Base-by-base conservation (phyloP, 92 coral and sea anemone species). In the Heliopora coerulea region DNA sequence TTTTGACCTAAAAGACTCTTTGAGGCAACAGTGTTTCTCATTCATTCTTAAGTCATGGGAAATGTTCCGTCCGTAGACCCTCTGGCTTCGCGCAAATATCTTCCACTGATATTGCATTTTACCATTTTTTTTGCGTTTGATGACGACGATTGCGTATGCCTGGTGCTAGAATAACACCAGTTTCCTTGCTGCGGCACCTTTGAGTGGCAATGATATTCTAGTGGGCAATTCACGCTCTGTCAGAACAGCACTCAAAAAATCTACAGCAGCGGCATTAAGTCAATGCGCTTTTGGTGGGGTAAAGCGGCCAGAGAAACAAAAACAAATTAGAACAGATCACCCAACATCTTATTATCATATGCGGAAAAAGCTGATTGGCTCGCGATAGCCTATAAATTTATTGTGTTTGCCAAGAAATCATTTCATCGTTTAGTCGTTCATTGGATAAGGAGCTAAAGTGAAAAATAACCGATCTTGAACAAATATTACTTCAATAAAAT, bases 121-220 rank as follows among this genome's bases (percentile, higher is more conserved):
- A n/a, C 42, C 42, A 37, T 37, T 37, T 37, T 37, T 37, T 11
- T 1, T 33, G 37, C 67, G 37, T 24, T 62, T 62, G 48, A 33
- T 49, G 40, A 46, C 34, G 12, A 58, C 31, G 32, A 27, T 41
- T 19, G 48, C 21, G 11, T 33, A 40, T 54, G 54, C 72, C 35
- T 65, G 72, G 72, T 65, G 72, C 33, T 18, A 65, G 28, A 42
- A 21, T 35, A 65, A 65, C 72, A 65, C 54, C 35, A 40, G n/a
- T 65, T 65, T 65, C 8, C 15, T 21, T 25, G 41, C 54, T 33
- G 50, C 72, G 72, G 72, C 40, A 9, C 54, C 72, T 65, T 65
- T 65, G 72, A 65, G 54, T 35, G 48, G 48, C 20, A 50, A 52
- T 39, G 41, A 39, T 39, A 42, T 30, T 21, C 41, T 39, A 65